Percentiles rank a stretch among this genome's conserved stretches.
These are phyloP conservation scores for Hyppa rectilinea DNA, from an alignment of 2,888 invertebrate genomes.

Conservation along the genomic window DNA sequence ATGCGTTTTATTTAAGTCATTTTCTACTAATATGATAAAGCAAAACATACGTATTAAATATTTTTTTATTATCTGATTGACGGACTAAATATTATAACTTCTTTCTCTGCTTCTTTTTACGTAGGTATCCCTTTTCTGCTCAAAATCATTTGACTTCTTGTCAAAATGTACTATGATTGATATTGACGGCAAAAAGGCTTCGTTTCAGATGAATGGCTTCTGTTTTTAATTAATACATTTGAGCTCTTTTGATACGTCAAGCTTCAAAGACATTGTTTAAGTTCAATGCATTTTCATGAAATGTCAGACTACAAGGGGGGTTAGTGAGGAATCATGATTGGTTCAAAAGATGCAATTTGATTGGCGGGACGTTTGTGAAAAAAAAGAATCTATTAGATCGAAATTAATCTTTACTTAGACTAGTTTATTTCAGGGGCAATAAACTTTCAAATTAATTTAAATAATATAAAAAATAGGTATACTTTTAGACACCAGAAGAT, in stretches of 20 bases:
- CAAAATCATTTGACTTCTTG: slow-evolving; percentile 59
- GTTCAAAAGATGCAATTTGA: slow-evolving; percentile 38
- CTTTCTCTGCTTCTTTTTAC: no score
- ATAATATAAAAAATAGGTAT: background rate
- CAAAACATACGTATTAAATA: no score
- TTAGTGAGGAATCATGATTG: slow-evolving; percentile 28
- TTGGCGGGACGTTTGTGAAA: slow-evolving; percentile 3
- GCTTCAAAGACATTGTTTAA: slow-evolving; percentile 46
- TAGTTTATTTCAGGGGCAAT: background rate
- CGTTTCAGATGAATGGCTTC: slow-evolving; percentile 49
- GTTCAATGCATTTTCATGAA: slow-evolving; percentile 57
- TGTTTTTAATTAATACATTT: slow-evolving; percentile 61
- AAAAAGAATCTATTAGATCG: background rate
- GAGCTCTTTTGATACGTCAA: slow-evolving; percentile 51
- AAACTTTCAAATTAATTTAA: background rate
- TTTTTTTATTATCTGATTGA: no score
- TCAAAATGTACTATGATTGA: slow-evolving; percentile 61
- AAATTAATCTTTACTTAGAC: background rate
- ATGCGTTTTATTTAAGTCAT: no score
- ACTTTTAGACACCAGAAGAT: background rate
- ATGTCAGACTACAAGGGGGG: slow-evolving; percentile 37
- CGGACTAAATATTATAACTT: no score
- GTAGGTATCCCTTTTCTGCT: no score
- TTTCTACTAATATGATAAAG: no score
- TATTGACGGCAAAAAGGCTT: slow-evolving; percentile 56